Percentiles rank a stretch among this genome's conserved stretches.
phyloP scores from a whole-genome alignment of 2,888 invertebrate species.

The Ypsolopha scabrella region DNA sequence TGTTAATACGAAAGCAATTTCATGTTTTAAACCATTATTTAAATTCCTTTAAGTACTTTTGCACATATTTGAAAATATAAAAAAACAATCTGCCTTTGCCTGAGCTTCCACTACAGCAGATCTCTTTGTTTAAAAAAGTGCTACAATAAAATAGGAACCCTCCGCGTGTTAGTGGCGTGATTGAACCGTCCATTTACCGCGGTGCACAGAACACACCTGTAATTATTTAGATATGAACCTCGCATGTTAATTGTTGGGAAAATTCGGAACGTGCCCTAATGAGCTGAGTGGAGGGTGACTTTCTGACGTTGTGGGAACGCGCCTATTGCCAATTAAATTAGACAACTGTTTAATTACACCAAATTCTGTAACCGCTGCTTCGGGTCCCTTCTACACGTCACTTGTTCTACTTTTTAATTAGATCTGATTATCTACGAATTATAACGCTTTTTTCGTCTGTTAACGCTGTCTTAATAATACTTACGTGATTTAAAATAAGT shows the following conservation, averaged over 20 bases:
- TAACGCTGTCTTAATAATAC: conserved; percentile 11
- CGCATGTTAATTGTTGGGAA: conserved; percentile 60
- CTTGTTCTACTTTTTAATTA: conserved; percentile 31
- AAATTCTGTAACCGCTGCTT: conserved; percentile 37
- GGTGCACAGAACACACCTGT: conserved; percentile 32
- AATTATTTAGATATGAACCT: conserved; percentile 35
- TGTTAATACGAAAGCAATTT: too few relatives aligned
- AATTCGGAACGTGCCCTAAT: conserved; percentile 37
- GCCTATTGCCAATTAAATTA: conserved; percentile 65
- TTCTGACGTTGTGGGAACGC: conserved; percentile 59
- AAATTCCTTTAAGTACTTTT: too few relatives aligned
- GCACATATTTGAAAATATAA: too few relatives aligned
- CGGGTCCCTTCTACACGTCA: conserved; percentile 21
- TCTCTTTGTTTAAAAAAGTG: too few relatives aligned
- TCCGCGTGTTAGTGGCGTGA: conserved; percentile 24
- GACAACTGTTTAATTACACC: conserved; percentile 62
- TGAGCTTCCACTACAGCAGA: too few relatives aligned
- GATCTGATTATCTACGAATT: conserved; percentile 38
- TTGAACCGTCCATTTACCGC: conserved; percentile 32
- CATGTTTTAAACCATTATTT: too few relatives aligned
- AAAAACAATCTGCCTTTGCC: too few relatives aligned
- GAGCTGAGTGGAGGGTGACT: conserved; percentile 49
- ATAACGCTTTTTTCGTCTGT: conserved; percentile 24
- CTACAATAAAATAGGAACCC: too few relatives aligned
- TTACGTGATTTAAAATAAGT: conserved; percentile 34